phyloP scores from a whole-genome alignment of 2,797 vertebrate genomes.

The Odontamblyopus rebecca region DNA sequence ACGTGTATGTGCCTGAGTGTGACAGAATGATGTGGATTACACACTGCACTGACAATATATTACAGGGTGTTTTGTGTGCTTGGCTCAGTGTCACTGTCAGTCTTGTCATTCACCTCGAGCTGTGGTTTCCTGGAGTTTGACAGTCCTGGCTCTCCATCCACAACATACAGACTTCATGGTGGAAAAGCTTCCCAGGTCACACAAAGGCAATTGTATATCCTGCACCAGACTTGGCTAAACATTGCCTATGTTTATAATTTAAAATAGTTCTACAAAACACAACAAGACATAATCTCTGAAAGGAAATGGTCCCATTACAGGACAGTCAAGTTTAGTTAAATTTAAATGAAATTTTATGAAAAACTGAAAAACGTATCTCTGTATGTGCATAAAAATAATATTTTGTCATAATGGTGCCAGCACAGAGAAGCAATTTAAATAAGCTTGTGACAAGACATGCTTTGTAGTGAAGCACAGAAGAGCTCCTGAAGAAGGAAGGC shows the following conservation, averaged over 20 bases:
- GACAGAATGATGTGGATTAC: slow-evolving; percentile 62
- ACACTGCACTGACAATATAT: slow-evolving; percentile 55
- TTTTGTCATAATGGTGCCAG: no score
- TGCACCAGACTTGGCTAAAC: not conserved
- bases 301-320: not conserved
- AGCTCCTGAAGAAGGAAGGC: no score
- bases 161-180: slow-evolving; percentile 38
- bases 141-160: slow-evolving; percentile 43
- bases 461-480: no score
- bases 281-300: not conserved
- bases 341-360: not conserved
- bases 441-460: no score
- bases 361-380: not conserved
- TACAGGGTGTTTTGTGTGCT: slow-evolving; percentile 46
- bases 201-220: slow-evolving; percentile 7
- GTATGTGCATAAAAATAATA: no score
- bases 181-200: slow-evolving; percentile 25
- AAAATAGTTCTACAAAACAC: not conserved
- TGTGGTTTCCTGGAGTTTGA: slow-evolving; percentile 60
- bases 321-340: no score
- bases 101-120: slow-evolving; percentile 63
- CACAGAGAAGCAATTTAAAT: no score
- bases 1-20: slow-evolving; percentile 44
- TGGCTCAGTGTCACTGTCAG: slow-evolving; percentile 56
- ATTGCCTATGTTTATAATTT: not conserved